These are phyloP conservation scores for Bathynomus jamesi DNA, from an alignment of 1,140 invertebrate species.

Conservation along the genomic window DNA sequence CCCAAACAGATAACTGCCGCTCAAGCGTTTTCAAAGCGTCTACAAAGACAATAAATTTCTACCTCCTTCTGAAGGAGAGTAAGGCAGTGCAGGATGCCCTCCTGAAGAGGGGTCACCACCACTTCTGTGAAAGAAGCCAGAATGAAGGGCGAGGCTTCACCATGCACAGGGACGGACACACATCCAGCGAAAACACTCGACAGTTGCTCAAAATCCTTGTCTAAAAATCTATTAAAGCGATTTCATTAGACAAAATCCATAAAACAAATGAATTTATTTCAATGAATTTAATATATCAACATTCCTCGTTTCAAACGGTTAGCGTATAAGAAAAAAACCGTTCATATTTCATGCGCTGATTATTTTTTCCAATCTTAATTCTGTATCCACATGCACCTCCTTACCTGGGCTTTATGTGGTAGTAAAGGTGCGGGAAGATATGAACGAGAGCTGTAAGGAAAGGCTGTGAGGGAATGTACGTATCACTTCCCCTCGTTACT, in stretches of 20 bases:
- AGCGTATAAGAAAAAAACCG: too few species aligned
- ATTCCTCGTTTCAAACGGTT: too few species aligned
- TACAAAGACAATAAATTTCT: too few species aligned
- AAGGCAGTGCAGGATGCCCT: slow-evolving; percentile 69
- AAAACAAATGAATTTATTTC: slow-evolving; percentile 14
- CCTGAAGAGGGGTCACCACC: slow-evolving; percentile 70
- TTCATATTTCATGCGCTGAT: too few species aligned
- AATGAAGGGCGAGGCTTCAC: slow-evolving; percentile 71
- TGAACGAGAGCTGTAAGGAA: slow-evolving; percentile 88
- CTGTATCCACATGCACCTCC: too few species aligned
- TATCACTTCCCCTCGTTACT: slow-evolving; percentile 47
- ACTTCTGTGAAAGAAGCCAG: slow-evolving; percentile 63
- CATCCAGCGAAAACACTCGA: slow-evolving; percentile 67
- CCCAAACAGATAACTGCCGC: too few species aligned
- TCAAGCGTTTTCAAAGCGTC: too few species aligned
- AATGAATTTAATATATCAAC: neutral
- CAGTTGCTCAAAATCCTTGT: slow-evolving; percentile 67
- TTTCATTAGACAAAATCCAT: neutral
- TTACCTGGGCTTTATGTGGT: slow-evolving; percentile 65
- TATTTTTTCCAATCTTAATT: too few species aligned
- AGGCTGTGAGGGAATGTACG: slow-evolving; percentile 79
- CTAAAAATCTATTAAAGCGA: slow-evolving; percentile 58
- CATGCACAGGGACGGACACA: slow-evolving; percentile 70
- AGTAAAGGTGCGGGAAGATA: slow-evolving; percentile 87
- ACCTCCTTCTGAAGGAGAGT: slow-evolving; percentile 65